Evolutionary conservation across 2,113 vertebrate genomes (phyloP).

Genomic region (Tautogolabrus adspersus): DNA sequence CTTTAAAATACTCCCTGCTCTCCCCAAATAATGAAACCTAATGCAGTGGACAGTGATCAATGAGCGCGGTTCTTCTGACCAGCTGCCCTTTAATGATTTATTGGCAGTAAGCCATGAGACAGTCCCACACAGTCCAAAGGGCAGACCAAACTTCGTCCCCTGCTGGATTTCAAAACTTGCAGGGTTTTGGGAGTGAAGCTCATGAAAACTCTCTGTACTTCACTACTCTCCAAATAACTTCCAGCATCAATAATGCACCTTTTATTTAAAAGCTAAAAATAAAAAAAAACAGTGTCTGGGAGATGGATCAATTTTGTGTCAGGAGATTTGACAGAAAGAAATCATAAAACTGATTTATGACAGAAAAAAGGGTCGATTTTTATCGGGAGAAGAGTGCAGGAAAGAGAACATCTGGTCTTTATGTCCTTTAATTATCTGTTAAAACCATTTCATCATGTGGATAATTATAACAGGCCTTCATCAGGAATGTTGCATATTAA

Average conservation of each 20-base stretch:
- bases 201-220: not conserved
- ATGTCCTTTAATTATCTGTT: not conserved
- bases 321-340: not conserved
- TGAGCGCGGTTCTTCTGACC: constrained; percentile 9
- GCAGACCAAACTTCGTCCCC: not conserved
- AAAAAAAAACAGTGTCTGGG: not conserved
- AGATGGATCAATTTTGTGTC: not conserved
- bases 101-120: constrained; percentile 11
- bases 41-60: constrained; percentile 21
- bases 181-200: not conserved
- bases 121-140: constrained; percentile 9
- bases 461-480: not conserved
- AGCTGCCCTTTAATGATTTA: constrained; percentile 45
- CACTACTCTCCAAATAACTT: not conserved
- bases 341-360: not conserved
- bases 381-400: not conserved
- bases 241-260: not conserved
- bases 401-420: not conserved
- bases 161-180: not conserved
- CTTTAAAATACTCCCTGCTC: not conserved
- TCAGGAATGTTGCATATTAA: not conserved
- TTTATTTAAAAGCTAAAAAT: not conserved
- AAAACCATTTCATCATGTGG: not conserved
- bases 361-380: not conserved
- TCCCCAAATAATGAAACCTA: constrained; percentile 12